Conservation (phyloP, 2,888 invertebrate species). For the Sycophila texana region DNA sequence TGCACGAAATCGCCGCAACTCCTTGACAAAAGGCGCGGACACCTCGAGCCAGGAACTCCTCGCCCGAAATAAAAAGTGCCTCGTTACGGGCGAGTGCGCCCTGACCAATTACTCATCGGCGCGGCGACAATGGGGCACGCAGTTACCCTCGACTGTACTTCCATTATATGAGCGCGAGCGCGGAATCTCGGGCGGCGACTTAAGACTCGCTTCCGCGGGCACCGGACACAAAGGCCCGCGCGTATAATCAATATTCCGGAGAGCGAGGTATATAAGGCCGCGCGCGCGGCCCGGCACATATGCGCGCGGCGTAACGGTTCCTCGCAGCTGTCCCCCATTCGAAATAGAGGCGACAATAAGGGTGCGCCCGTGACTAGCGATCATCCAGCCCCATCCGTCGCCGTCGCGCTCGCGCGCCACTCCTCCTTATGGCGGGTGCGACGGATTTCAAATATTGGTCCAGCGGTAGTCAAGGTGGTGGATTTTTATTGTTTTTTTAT, state of each 20-base stretch:
- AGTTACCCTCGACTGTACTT: too few relatives aligned
- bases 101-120: slow-evolving; percentile 1
- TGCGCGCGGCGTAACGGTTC: slow-evolving; percentile 63
- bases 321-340: slow-evolving; percentile 67
- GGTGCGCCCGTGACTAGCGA: slow-evolving; percentile 54
- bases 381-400: background rate
- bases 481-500: too few relatives aligned
- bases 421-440: too few relatives aligned
- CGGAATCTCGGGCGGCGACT: too few relatives aligned
- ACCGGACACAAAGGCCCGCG: background rate
- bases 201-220: too few relatives aligned
- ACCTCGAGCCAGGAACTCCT: too few relatives aligned
- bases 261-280: background rate
- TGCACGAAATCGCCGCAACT: too few relatives aligned
- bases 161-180: background rate
- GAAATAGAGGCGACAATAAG: slow-evolving; percentile 62
- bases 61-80: background rate
- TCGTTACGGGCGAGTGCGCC: background rate
- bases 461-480: too few relatives aligned
- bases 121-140: background rate
- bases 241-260: slow-evolving; percentile 30
- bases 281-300: background rate
- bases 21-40: too few relatives aligned
- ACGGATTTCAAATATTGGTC: too few relatives aligned
- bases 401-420: too few relatives aligned